Evolutionary conservation across 2,113 vertebrate species (phyloP).

Genomic region (Sander lucioperca): DNA sequence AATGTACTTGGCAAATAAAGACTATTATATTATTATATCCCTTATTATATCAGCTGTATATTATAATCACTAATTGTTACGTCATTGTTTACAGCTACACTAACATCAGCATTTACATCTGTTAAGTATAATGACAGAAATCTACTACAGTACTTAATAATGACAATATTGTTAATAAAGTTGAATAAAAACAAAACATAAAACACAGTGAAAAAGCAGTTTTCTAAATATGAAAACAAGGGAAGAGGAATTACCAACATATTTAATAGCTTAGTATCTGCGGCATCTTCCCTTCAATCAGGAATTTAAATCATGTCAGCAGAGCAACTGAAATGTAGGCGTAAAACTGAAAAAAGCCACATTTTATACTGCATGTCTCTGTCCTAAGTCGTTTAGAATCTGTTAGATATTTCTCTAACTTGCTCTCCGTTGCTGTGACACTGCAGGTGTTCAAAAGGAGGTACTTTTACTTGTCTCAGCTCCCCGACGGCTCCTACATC

Average conservation of each 20-base stretch:
- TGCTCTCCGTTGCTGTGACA: background rate
- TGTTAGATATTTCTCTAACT: background rate
- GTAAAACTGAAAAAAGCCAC: background rate
- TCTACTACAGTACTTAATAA: background rate
- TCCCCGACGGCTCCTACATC: slow-evolving; percentile 96
- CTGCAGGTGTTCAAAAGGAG: slow-evolving; percentile 95
- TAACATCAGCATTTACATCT: background rate
- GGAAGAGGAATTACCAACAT: background rate
- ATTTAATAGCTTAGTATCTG: background rate
- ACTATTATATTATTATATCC: no score
- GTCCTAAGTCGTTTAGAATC: background rate
- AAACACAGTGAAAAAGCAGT: no score
- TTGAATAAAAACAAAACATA: background rate
- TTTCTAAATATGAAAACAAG: background rate
- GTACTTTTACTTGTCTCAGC: slow-evolving; percentile 97
- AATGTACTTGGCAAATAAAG: no score
- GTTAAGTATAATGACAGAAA: background rate
- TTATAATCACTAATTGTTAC: background rate
- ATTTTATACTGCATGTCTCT: background rate
- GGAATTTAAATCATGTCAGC: background rate
- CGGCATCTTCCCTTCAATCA: background rate
- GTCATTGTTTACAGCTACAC: background rate
- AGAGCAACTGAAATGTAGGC: background rate
- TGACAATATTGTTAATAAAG: no score
- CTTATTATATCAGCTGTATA: background rate